Evolutionary conservation across 1,140 invertebrate genomes (phyloP).

Genomic region (Cherax quadricarinatus): DNA sequence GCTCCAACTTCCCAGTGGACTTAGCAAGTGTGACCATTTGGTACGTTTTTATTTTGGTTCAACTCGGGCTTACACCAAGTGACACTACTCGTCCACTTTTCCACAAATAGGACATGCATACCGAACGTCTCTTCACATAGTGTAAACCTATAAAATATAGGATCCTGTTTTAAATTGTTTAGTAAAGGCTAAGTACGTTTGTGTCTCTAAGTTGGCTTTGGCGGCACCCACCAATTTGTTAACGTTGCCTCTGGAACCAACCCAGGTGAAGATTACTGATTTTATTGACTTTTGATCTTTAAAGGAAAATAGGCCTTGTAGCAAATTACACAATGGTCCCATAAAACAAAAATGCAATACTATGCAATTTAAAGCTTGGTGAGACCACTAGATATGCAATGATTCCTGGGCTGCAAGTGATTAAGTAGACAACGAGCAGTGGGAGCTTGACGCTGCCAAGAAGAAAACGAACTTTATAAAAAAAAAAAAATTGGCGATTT

Average conservation of each 20-base stretch:
- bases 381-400: neutral
- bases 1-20: constrained; percentile 49
- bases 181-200: neutral
- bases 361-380: neutral
- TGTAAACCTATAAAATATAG: neutral
- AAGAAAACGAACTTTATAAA: constrained; percentile 20
- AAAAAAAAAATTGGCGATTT: neutral
- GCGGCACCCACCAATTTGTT: constrained; percentile 61
- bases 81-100: neutral
- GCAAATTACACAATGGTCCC: neutral
- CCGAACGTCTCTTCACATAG: neutral
- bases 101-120: neutral
- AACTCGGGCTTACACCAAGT: neutral
- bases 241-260: constrained; percentile 33
- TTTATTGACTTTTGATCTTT: constrained; percentile 33
- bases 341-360: neutral
- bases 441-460: neutral
- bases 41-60: constrained; percentile 55
- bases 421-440: constrained; percentile 4
- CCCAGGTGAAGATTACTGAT: constrained; percentile 5
- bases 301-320: neutral
- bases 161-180: neutral
- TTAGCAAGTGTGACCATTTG: constrained; percentile 51
- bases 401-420: neutral
- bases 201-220: neutral